Conservation (phyloP, 2,888 invertebrate genomes). For the Sepiola atlantica region DNA sequence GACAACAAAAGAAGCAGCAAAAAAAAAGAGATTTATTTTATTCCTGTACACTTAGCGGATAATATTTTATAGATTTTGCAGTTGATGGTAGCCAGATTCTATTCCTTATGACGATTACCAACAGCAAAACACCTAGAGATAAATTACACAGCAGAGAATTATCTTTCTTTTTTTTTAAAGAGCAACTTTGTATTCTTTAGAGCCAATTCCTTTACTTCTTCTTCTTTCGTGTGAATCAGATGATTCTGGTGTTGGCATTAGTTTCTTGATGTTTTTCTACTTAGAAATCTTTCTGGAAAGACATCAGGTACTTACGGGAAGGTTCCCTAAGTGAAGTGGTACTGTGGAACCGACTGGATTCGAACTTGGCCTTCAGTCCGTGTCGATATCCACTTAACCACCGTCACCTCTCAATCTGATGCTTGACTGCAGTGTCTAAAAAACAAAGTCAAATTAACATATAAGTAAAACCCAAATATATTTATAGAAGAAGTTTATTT, state of each 20-base stretch:
- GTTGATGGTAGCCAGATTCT: not conserved
- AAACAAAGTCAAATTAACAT: not conserved
- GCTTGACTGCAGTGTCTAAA: not conserved
- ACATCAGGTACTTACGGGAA: no score
- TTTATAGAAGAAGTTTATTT: not conserved
- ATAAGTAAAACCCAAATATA: not conserved
- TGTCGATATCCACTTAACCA: no score
- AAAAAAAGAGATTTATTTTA: not conserved
- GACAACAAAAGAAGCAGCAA: not conserved
- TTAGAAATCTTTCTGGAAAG: no score
- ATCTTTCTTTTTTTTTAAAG: not conserved
- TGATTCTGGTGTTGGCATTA: no score
- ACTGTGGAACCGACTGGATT: no score
- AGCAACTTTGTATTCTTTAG: not conserved
- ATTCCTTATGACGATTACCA: not conserved
- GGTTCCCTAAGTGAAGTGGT: no score
- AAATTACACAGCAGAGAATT: not conserved
- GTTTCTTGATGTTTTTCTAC: no score
- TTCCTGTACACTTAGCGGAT: not conserved
- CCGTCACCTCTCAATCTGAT: no score
- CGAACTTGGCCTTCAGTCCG: no score
- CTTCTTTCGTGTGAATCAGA: no score
- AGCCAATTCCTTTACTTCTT: not conserved
- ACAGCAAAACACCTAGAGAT: not conserved
- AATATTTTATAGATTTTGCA: not conserved